These are phyloP conservation scores for Chascanopsetta lugubris DNA, from an alignment of 2,113 vertebrate species.

Conservation along the genomic window DNA sequence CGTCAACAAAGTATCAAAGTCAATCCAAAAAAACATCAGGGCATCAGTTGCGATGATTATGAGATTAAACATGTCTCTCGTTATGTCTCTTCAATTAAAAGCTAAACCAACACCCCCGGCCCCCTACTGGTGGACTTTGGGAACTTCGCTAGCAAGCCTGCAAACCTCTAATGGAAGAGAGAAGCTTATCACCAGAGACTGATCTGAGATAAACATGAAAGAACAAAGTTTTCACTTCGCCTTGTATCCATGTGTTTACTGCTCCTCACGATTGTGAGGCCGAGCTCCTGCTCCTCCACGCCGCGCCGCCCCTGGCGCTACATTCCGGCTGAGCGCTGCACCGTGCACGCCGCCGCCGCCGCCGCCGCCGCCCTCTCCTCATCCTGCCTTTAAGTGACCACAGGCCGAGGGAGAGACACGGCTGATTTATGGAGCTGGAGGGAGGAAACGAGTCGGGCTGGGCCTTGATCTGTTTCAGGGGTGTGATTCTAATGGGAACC, in stretches of 20 bases:
- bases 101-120: too few species aligned
- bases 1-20: too few species aligned
- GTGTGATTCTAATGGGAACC: slow-evolving; percentile 60
- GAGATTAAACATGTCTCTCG: too few species aligned
- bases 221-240: too few species aligned
- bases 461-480: slow-evolving; percentile 58
- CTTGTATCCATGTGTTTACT: slow-evolving; percentile 67
- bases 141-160: too few species aligned
- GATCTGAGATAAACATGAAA: too few species aligned
- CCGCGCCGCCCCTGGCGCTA: slow-evolving; percentile 65
- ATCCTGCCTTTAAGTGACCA: slow-evolving; percentile 67
- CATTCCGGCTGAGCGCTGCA: slow-evolving; percentile 52
- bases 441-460: slow-evolving; percentile 47
- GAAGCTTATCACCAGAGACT: too few species aligned
- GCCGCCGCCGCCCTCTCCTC: slow-evolving; percentile 24
- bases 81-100: too few species aligned
- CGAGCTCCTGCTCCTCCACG: slow-evolving; percentile 66
- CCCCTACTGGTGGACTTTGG: too few species aligned
- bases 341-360: slow-evolving; percentile 21
- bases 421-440: slow-evolving; percentile 60
- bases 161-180: too few species aligned
- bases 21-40: too few species aligned
- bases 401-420: slow-evolving; percentile 33
- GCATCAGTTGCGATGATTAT: too few species aligned
- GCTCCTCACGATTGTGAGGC: slow-evolving; percentile 52